Base-by-base conservation (phyloP, 2,888 invertebrate species). In the Notodromas monacha region DNA sequence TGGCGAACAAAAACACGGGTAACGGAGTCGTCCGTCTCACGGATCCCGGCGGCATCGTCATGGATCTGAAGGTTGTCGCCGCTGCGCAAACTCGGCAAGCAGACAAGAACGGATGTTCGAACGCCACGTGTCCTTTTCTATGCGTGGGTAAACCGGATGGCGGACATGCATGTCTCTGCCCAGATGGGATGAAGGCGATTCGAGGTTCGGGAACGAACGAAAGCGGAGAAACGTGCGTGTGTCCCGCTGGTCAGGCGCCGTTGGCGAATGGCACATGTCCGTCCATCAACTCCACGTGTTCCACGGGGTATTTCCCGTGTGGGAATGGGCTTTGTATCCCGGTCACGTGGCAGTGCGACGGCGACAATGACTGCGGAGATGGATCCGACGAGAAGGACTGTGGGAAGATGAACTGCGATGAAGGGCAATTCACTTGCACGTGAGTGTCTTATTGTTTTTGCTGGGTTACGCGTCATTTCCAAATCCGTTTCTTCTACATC, bases 1-100 rank as follows among this genome's bases (percentile, higher is more conserved):
- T 63, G 4, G 68, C 70, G 0, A 69, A 74, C 40, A 77, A 76
- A 45, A 65, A 68, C 42, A 58, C 61, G 29, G 69, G 69, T 0
- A 50, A 55, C 2, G 61, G 61, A 15, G 54, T 67, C 10, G 48
- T 54, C 8, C 55, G 56, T 1, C 55, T 69, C 2, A 55, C 60
- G 12, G 27, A 27, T 6, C 8, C 10, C 12, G 52, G 68, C 30
- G 51, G 58, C 1, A 66, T 69, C 2, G 47, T 74, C 29, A 74
- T 76, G 70, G 77, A 76, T 45, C 48, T 81, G 35, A 77, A 69
- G 42, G 46, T 54, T 21, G n/a, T 21, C n/a, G n/a, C 21, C 21
- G n/a, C 6, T 21, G 21, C 21, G n/a, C n/a, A n/a, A 6, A 21
- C 8, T 21, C 8, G 21, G n/a, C 8, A 6, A 6, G n/a, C n/a